These are phyloP conservation scores for Phrynosoma platyrhinos DNA, from an alignment of 2,113 vertebrate species.

Conservation along the genomic window DNA sequence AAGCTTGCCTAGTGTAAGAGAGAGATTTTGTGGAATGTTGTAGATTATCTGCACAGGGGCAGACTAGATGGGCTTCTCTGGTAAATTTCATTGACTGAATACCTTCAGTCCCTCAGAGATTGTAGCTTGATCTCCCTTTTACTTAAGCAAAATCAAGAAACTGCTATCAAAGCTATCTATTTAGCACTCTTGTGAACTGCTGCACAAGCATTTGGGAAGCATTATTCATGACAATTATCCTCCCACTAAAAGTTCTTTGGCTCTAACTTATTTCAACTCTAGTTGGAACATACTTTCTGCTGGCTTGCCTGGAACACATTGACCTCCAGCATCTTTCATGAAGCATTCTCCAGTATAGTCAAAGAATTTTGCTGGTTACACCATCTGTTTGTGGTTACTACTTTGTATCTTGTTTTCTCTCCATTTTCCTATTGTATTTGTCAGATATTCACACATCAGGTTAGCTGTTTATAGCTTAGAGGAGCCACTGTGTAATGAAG, in stretches of 20 bases:
- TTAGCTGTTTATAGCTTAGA: neutral
- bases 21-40: too few species aligned
- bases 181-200: neutral
- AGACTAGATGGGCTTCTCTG: too few species aligned
- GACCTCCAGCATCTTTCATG: neutral
- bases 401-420: neutral
- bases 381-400: neutral
- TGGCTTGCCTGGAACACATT: neutral
- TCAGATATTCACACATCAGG: neutral
- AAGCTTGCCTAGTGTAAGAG: too few species aligned
- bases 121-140: neutral
- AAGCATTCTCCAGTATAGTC: neutral
- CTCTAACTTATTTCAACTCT: neutral
- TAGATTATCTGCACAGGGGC: too few species aligned
- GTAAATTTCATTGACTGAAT: too few species aligned
- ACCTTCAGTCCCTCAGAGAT: too few species aligned
- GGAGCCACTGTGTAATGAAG: neutral
- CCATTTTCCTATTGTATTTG: neutral
- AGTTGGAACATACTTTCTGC: neutral
- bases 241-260: neutral
- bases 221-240: neutral
- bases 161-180: neutral
- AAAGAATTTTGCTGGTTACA: neutral
- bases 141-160: neutral
- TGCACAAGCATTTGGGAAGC: neutral